Evolutionary conservation across 2,113 vertebrate genomes (phyloP).

Genomic region (Siniperca chuatsi): DNA sequence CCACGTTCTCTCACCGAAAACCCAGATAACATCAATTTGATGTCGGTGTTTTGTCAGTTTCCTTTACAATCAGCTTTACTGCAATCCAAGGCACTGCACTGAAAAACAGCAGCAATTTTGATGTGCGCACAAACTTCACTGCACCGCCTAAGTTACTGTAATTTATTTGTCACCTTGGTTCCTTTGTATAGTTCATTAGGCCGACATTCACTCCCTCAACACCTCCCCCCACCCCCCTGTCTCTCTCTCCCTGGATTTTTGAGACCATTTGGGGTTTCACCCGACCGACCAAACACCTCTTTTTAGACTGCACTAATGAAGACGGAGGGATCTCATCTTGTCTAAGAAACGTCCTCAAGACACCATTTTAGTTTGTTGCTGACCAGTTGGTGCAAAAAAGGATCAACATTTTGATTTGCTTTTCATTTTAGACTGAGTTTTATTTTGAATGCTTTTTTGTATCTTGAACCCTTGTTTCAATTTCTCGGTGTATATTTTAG

Average conservation of each 20-base stretch:
- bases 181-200: conserved; percentile 76
- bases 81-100: conserved; percentile 82
- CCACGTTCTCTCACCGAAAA: conserved; percentile 28
- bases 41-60: conserved; percentile 58
- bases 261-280: conserved; percentile 70
- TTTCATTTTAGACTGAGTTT: conserved; percentile 81
- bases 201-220: conserved; percentile 33
- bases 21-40: conserved; percentile 26
- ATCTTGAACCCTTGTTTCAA: conserved; percentile 86
- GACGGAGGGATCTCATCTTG: conserved; percentile 78
- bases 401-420: conserved; percentile 86
- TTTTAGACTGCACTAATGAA: conserved; percentile 81
- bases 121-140: conserved; percentile 73
- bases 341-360: conserved; percentile 73
- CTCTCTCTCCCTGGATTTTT: conserved; percentile 68
- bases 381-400: conserved; percentile 89
- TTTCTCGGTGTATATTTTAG: conserved; percentile 95
- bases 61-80: conserved; percentile 63
- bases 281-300: conserved; percentile 79
- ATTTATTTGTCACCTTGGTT: conserved; percentile 82
- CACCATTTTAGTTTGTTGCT: conserved; percentile 70
- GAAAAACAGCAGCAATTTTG: conserved; percentile 75
- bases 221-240: neutral
- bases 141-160: conserved; percentile 82
- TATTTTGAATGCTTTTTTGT: conserved; percentile 91